Base-by-base conservation (phyloP, 1,140 invertebrate species). In the Aleiodes sp. region DNA sequence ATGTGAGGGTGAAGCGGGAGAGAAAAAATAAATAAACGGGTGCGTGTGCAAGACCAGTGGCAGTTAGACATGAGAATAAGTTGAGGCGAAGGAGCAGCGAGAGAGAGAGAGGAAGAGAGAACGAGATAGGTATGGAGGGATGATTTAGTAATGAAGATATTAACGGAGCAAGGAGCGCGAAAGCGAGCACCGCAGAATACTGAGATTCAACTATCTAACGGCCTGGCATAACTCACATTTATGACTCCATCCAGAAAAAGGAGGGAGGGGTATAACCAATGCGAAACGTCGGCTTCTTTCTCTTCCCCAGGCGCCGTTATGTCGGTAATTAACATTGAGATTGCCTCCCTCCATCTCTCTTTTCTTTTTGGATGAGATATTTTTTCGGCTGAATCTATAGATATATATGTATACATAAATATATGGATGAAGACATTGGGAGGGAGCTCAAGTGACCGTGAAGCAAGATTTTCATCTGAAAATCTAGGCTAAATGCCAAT, bases 81-180 rank as follows among this genome's bases (percentile, higher is more conserved):
- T 39, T 63, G 35, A 26, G n/a, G 29, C 6, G 14, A 24, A 2
- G 31, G 9, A 28, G 12, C 19, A 21, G 31, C 62, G n/a, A 24
- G 37, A 21, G 61, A 70, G 33, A 16, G 59, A 26, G 66, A n/a
- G 46, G 65, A 61, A 72, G 71, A 33, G 61, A 57, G 64, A 46
- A 71, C 43, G 72, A 69, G 70, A 37, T 61, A 57, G 75, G 72
- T 73, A 73, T 75, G 71, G 62, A 77, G 78, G 78, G 77, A 84
- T 84, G 83, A 84, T 84, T 84, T 84, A 84, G 82, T 84, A 84
- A 84, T 83, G 82, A 84, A 84, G 83, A 84, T 84, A 84, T 84
- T 84, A 84, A 84, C 83, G 78, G 80, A 80, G 72, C 78, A 57
- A 43, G 26, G 71, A 83, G 78, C 80, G 82, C 77, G 79, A 57